Conservation (phyloP, 2,113 vertebrate genomes). For the Entomyzon cyanotis region DNA sequence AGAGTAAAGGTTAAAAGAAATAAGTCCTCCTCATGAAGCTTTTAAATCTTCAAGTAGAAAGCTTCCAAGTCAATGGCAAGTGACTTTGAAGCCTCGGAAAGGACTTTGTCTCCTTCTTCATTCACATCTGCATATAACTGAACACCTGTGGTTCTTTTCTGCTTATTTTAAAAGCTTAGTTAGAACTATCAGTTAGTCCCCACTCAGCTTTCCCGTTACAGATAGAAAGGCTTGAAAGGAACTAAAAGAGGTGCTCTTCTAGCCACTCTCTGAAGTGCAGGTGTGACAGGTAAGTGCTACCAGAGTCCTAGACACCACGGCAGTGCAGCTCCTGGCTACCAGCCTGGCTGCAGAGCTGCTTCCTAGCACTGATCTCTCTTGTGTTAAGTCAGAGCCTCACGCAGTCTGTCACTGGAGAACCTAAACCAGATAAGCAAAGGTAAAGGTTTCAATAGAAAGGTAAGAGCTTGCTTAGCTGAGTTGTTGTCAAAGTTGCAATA, state of each 20-base stretch:
- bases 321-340: neutral
- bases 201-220: neutral
- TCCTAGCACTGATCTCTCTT: neutral
- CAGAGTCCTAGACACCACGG: accelerated
- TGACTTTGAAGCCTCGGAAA: neutral
- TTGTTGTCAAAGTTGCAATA: neutral
- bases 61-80: neutral
- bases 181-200: neutral
- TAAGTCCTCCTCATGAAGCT: neutral
- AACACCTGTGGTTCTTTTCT: neutral
- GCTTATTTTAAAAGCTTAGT: neutral
- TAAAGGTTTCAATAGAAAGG: neutral
- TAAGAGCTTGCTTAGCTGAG: neutral
- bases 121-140: neutral
- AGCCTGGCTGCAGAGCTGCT: neutral
- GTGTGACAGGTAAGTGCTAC: neutral
- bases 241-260: neutral
- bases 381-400: neutral
- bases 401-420: neutral
- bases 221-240: neutral
- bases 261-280: neutral
- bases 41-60: neutral
- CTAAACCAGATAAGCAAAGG: neutral
- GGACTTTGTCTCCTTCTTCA: neutral
- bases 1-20: neutral